These are phyloP conservation scores for Dicranocentrus wangi DNA, from an alignment of 2,888 invertebrate species.

Conservation along the genomic window DNA sequence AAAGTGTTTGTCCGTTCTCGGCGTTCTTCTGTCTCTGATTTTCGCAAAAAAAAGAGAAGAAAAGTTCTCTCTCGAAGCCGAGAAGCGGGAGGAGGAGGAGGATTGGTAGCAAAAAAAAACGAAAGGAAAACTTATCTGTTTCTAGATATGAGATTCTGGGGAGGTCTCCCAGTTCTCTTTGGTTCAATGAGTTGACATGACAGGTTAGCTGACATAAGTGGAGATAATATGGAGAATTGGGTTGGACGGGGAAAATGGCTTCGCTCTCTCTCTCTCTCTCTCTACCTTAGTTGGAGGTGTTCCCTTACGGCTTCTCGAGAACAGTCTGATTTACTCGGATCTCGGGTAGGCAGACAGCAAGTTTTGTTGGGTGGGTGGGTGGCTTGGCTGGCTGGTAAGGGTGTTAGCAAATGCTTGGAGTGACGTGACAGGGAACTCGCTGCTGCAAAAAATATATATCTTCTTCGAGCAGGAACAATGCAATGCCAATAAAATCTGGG, in stretches of 20 bases:
- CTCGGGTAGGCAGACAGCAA: no score
- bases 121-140: constrained; percentile 44
- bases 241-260: constrained; percentile 29
- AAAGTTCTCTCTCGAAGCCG: constrained; percentile 13
- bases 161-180: constrained; percentile 35
- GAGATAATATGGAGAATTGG: constrained; percentile 61
- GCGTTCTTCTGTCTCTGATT: constrained; percentile 31
- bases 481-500: no score
- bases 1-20: constrained; percentile 28
- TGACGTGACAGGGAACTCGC: constrained; percentile 27
- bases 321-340: constrained; percentile 31
- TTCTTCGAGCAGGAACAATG: no score
- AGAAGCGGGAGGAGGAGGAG: no score
- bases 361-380: neutral
- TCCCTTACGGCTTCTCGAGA: constrained; percentile 23
- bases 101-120: constrained; percentile 18
- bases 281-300: constrained; percentile 21
- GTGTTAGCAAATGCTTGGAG: constrained; percentile 24
- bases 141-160: constrained; percentile 34
- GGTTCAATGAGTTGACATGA: constrained; percentile 59
- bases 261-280: neutral
- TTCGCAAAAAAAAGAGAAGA: no score
- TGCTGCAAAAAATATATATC: neutral
- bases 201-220: constrained; percentile 61
- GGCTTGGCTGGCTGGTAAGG: constrained; percentile 11